Percentiles rank a stretch among this genome's conserved stretches.
Evolutionary conservation across 2,888 invertebrate species (phyloP).

Genomic region (Chesias legatella): DNA sequence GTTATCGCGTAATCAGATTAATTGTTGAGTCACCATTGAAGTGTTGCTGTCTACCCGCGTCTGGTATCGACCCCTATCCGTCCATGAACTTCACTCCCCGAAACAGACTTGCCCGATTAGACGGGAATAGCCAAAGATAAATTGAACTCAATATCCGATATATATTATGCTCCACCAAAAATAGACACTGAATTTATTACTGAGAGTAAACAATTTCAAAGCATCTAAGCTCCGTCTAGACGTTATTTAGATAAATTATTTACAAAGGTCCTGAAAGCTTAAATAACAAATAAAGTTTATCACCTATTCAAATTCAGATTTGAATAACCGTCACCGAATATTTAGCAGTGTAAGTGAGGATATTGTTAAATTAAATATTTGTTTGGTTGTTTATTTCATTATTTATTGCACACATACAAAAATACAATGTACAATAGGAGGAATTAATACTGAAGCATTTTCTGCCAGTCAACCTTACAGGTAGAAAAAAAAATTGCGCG

Average conservation of each 20-base stretch:
- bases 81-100: constrained; percentile 45
- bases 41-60: constrained; percentile 38
- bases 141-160: constrained; percentile 14
- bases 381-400: no score
- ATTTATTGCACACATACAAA: no score
- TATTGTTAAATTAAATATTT: no score
- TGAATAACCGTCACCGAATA: no score
- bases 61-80: constrained; percentile 41
- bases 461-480: no score
- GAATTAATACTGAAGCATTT: no score
- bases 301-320: no score
- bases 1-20: constrained; percentile 69
- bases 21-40: constrained; percentile 57
- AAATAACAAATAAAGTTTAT: no score
- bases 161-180: constrained; percentile 7
- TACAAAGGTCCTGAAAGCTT: constrained; percentile 11
- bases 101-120: constrained; percentile 31
- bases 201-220: constrained; percentile 2
- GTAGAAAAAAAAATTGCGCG: no score
- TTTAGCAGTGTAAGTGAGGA: no score
- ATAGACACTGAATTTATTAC: constrained; percentile 7
- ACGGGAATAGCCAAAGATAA: constrained; percentile 23
- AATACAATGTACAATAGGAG: no score
- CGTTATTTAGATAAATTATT: constrained; percentile 1
- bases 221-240: constrained; percentile 10